These are phyloP conservation scores for Pampus argenteus DNA, from an alignment of 2,797 vertebrate genomes.

Conservation along the genomic window DNA sequence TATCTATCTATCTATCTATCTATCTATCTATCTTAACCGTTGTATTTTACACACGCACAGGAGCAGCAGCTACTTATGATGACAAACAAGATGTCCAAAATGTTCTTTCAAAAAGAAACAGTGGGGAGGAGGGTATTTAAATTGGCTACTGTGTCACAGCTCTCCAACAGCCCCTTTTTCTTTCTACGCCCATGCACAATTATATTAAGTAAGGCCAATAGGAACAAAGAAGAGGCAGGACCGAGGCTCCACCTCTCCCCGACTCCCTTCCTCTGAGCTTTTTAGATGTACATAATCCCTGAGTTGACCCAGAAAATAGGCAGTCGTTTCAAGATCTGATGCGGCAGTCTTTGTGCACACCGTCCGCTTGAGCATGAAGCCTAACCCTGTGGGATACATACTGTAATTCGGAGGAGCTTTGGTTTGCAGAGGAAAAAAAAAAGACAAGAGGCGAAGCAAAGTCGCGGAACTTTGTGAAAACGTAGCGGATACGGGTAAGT, in stretches of 20 bases:
- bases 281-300: slow-evolving; percentile 87
- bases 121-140: slow-evolving; percentile 76
- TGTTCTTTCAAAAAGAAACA: slow-evolving; percentile 67
- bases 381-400: slow-evolving; percentile 80
- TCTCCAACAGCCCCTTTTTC: slow-evolving; percentile 68
- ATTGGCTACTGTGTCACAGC: slow-evolving; percentile 77
- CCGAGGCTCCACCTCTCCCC: slow-evolving; percentile 81
- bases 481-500: slow-evolving; percentile 79
- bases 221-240: slow-evolving; percentile 83
- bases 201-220: slow-evolving; percentile 86
- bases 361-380: slow-evolving; percentile 82
- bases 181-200: slow-evolving; percentile 83
- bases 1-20: slow-evolving; percentile 49
- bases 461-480: slow-evolving; percentile 80
- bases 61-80: slow-evolving; percentile 44
- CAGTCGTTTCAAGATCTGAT: slow-evolving; percentile 86
- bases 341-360: slow-evolving; percentile 83
- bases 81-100: slow-evolving; percentile 70
- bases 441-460: slow-evolving; percentile 67
- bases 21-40: slow-evolving; percentile 13
- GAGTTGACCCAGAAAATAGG: slow-evolving; percentile 89
- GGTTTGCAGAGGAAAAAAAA: slow-evolving; percentile 39
- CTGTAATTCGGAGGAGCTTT: slow-evolving; percentile 71
- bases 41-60: slow-evolving; percentile 14
- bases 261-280: slow-evolving; percentile 82